phyloP scores from a whole-genome alignment of 2,888 invertebrate genomes.

The Scrobipalpa atriplicella region DNA sequence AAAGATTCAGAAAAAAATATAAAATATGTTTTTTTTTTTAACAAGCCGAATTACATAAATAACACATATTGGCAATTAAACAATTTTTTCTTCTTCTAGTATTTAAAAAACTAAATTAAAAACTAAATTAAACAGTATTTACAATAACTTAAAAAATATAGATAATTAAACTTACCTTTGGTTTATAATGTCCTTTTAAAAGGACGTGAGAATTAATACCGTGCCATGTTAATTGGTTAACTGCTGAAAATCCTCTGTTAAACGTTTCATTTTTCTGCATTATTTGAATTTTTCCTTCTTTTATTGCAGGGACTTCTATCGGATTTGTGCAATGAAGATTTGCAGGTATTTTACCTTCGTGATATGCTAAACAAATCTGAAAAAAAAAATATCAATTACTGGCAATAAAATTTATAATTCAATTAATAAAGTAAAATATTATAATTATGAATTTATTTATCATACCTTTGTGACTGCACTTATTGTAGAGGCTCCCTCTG shows the following conservation, averaged over 20 bases:
- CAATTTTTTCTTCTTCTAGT: no score
- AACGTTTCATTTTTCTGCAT: slow-evolving; percentile 48
- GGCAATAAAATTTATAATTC: not conserved
- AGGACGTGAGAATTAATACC: slow-evolving; percentile 57
- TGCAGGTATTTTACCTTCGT: slow-evolving; percentile 50
- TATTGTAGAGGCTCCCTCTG: slow-evolving; percentile 62
- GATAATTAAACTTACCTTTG: slow-evolving; percentile 55
- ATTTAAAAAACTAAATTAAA: not conserved
- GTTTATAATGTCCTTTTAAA: slow-evolving; percentile 56
- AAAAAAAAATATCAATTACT: slow-evolving; percentile 24
- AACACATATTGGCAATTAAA: no score
- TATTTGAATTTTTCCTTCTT: slow-evolving; percentile 48
- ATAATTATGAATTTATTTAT: not conserved
- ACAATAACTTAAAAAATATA: not conserved
- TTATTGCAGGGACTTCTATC: slow-evolving; percentile 42
- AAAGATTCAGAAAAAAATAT: no score
- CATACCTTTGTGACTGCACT: slow-evolving; percentile 77
- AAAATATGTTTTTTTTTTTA: no score
- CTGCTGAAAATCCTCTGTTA: slow-evolving; percentile 46
- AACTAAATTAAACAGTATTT: no score
- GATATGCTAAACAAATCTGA: slow-evolving; percentile 55
- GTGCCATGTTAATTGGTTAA: slow-evolving; percentile 55
- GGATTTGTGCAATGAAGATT: slow-evolving; percentile 54
- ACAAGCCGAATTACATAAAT: no score
- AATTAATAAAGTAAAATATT: not conserved